These are phyloP conservation scores for Lateolabrax maculatus DNA, from an alignment of 2,797 vertebrate genomes.

Conservation along the genomic window DNA sequence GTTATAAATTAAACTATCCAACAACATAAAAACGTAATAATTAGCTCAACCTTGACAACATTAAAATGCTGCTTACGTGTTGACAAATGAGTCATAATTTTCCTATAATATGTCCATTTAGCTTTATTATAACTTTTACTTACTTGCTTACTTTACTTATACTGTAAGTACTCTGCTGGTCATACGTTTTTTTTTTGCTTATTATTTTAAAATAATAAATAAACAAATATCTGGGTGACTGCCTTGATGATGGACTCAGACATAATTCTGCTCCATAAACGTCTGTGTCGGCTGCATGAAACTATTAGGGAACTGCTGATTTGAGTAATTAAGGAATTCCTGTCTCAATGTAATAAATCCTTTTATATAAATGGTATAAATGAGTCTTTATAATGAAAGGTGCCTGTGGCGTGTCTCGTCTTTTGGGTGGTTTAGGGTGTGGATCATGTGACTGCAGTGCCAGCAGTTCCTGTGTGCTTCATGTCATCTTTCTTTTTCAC, in stretches of 20 bases:
- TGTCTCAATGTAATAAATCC: not conserved
- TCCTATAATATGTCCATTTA: too few species aligned
- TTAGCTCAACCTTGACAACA: not conserved
- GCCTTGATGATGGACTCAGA: too few species aligned
- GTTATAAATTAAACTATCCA: not conserved
- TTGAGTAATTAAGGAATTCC: not conserved
- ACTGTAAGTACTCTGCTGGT: too few species aligned
- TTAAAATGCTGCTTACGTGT: too few species aligned
- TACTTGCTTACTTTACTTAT: too few species aligned
- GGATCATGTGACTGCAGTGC: conserved; percentile 20
- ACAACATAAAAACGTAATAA: not conserved
- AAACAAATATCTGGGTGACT: too few species aligned
- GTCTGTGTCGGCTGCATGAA: not conserved
- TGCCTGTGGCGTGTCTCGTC: too few species aligned
- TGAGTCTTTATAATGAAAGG: not conserved
- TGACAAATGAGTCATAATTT: too few species aligned
- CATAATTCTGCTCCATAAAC: too few species aligned
- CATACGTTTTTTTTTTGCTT: too few species aligned
- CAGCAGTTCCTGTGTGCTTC: not conserved
- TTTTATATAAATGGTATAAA: not conserved
- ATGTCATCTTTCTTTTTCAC: conserved; percentile 20
- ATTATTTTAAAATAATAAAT: too few species aligned
- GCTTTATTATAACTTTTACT: too few species aligned
- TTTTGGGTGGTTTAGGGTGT: not conserved
- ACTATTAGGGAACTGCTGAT: not conserved